Conservation (phyloP, 2,113 vertebrate species). For the Ariopsis seemanni region DNA sequence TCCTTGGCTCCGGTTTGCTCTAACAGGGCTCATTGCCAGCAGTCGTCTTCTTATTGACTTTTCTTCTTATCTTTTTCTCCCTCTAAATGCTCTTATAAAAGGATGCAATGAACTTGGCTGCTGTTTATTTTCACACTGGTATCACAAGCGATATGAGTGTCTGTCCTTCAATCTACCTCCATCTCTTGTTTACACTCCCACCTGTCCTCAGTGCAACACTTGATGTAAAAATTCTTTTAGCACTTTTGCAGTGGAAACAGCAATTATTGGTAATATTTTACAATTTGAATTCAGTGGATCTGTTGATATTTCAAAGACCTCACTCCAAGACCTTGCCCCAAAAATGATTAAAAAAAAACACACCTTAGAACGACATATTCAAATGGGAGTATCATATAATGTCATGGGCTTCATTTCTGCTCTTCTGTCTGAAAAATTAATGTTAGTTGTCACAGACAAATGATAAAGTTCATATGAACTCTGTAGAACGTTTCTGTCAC, state of each 20-base stretch:
- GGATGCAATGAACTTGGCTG: not conserved
- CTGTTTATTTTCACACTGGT: not conserved
- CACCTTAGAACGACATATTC: not conserved
- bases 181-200: not conserved
- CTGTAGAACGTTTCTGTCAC: not conserved
- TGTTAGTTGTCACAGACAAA: not conserved
- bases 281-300: not conserved
- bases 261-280: not conserved
- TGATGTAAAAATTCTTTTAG: not conserved
- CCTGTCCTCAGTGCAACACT: not conserved
- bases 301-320: not conserved
- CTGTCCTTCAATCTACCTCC: not conserved
- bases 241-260: not conserved
- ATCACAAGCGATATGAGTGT: not conserved
- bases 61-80: constrained; percentile 3
- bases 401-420: not conserved
- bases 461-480: not conserved
- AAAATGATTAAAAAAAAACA: not conserved
- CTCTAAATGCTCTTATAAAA: not conserved
- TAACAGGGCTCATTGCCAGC: not conserved
- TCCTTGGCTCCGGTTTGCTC: not conserved
- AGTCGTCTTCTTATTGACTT: constrained; percentile 2
- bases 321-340: not conserved
- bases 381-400: not conserved
- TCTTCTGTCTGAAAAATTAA: not conserved